phyloP scores from a whole-genome alignment of 2,113 vertebrate genomes.

The Pteropus alecto region DNA sequence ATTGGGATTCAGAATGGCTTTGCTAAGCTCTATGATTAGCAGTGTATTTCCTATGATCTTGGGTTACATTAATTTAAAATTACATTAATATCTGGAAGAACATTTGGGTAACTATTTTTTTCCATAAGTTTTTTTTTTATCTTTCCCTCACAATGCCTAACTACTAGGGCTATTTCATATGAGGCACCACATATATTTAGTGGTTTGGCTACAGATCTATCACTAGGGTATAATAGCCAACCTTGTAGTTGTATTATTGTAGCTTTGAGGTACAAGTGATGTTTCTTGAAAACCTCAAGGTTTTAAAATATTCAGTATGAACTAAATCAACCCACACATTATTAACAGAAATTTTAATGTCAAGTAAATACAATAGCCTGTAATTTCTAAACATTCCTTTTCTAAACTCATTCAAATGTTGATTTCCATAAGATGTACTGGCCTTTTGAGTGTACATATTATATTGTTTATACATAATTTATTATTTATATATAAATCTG shows the following conservation, averaged over 20 bases:
- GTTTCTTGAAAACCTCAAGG: conserved; percentile 49
- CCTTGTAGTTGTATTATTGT: background rate
- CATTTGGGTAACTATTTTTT: conserved; percentile 45
- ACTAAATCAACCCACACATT: conserved; percentile 27
- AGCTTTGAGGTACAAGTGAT: conserved; percentile 37
- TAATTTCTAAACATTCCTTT: conserved; percentile 45
- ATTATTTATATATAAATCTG: background rate
- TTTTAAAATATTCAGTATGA: conserved; percentile 52
- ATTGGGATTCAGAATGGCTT: conserved; percentile 21
- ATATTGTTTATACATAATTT: background rate
- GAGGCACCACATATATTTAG: conserved; percentile 59
- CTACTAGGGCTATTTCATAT: conserved; percentile 48
- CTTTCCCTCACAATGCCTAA: conserved; percentile 35
- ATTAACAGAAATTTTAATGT: conserved; percentile 42
- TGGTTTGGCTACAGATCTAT: conserved; percentile 61
- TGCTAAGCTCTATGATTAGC: conserved; percentile 23
- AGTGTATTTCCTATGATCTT: conserved; percentile 59
- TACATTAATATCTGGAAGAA: conserved; percentile 56
- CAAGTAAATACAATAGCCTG: background rate
- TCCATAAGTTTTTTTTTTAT: background rate
- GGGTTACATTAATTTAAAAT: conserved; percentile 56
- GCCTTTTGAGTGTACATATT: background rate
- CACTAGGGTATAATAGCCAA: conserved; percentile 21
- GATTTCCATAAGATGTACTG: conserved; percentile 23
- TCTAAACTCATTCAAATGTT: conserved; percentile 22